These are phyloP conservation scores for Pammene fasciana DNA, from an alignment of 2,888 invertebrate species.

Conservation along the genomic window DNA sequence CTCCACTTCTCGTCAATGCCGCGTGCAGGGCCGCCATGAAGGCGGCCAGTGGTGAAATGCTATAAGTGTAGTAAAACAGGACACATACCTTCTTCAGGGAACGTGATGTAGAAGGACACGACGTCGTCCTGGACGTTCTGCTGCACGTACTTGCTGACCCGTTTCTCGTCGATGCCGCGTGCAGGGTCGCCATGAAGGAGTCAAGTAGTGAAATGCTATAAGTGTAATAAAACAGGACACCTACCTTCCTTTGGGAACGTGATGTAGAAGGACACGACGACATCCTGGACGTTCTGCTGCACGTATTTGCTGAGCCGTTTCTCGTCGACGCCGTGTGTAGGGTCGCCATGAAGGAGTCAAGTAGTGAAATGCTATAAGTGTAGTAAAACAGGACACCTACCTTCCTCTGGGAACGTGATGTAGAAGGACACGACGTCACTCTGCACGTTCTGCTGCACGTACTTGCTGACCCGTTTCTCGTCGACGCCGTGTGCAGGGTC, in stretches of 20 bases:
- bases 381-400: too few relatives aligned
- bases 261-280: slow-evolving; percentile 94
- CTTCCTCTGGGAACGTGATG: too few relatives aligned
- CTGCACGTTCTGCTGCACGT: slow-evolving; percentile 91
- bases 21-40: slow-evolving; percentile 98
- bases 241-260: slow-evolving; percentile 92
- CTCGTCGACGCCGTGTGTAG: slow-evolving; percentile 97
- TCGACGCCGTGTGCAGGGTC: too few relatives aligned
- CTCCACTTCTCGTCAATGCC: slow-evolving; percentile 96
- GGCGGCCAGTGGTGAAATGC: slow-evolving; percentile 88
- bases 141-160: slow-evolving; percentile 94
- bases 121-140: slow-evolving; percentile 92
- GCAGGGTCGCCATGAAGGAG: slow-evolving; percentile 98
- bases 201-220: slow-evolving; percentile 85
- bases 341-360: slow-evolving; percentile 99
- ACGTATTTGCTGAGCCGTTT: slow-evolving; percentile 96
- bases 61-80: too few relatives aligned
- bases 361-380: too few relatives aligned
- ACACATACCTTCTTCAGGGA: slow-evolving; percentile 89
- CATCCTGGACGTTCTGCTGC: slow-evolving; percentile 91
- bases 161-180: slow-evolving; percentile 96
- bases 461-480: too few relatives aligned
- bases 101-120: slow-evolving; percentile 93
- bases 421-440: too few relatives aligned
- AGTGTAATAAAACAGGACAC: background rate